A percentile compares a stretch with the other conserved stretches of the same genome.
Evolutionary conservation across 1,140 invertebrate genomes (phyloP).

Genomic region (Drosophila kurseongensis): DNA sequence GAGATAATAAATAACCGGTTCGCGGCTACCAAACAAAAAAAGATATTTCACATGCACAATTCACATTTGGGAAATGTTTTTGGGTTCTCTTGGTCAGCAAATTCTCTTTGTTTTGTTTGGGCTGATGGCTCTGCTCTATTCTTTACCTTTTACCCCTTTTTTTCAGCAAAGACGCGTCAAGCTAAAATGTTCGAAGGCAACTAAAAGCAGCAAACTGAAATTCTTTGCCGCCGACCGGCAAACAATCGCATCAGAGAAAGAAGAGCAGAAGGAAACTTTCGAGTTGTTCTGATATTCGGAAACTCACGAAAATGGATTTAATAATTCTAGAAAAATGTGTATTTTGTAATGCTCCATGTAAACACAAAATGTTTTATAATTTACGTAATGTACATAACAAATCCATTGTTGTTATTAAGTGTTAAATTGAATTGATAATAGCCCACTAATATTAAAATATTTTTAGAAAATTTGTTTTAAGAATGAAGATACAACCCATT

Average conservation of each 20-base stretch:
- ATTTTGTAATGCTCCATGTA: too few relatives aligned
- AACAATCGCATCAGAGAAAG: conserved; percentile 41
- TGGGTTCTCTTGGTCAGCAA: conserved; percentile 11
- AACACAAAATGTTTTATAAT: too few relatives aligned
- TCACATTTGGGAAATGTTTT: conserved; percentile 29
- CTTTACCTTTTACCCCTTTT: conserved; percentile 28
- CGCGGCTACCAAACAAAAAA: conserved; percentile 6
- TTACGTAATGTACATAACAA: too few relatives aligned
- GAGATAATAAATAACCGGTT: conserved; percentile 33
- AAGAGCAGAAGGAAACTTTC: conserved; percentile 9
- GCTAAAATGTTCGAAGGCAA: conserved; percentile 68
- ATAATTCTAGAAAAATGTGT: too few relatives aligned
- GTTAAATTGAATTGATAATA: too few relatives aligned
- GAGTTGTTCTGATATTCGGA: conserved; percentile 9
- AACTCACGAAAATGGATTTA: conserved; percentile 1
- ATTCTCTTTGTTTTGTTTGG: conserved; percentile 18
- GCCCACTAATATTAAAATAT: too few relatives aligned
- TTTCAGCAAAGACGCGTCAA: conserved; percentile 57
- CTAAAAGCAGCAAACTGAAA: conserved; percentile 55
- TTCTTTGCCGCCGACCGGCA: conserved; percentile 38
- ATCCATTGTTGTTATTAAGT: too few relatives aligned
- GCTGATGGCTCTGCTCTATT: conserved; percentile 7
- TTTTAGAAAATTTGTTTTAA: too few relatives aligned
- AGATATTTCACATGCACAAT: background rate
- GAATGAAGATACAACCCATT: too few relatives aligned